Base-by-base conservation (phyloP, 2,888 invertebrate species). In the Helleia helle region DNA sequence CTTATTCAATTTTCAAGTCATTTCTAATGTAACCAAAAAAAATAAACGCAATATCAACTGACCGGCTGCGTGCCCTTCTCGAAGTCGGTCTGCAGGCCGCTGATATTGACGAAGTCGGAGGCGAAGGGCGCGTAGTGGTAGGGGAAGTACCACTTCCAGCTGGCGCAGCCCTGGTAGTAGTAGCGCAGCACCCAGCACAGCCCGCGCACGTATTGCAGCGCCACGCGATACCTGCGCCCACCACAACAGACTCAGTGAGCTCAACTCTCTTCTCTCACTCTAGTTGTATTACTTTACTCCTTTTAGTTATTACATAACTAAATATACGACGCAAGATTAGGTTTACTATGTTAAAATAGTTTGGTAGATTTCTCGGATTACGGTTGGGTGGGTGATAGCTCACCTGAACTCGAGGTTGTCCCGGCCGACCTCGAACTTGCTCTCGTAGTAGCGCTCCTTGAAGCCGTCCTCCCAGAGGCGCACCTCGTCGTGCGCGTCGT, bases 111-210 rank as follows among this genome's bases (percentile, higher is more conserved):
- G 81, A 99, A 99, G 86, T 99, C 99, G 0, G 98, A 98, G 2
- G 99, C 99, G 83, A 99, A 99, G 4, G 99, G 99, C 11, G 99
- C 99, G 86, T 99, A 99, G 83, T 99, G 99, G 75, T 97, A 99
- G 0, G 99, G 99, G 79, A 96, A 99, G 85, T 97, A 99, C 99
- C 99, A 99, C 80, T 98, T 95, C 99, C 99, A 99, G 11, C 96
- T 96, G 24, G 97, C 95, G 83, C 99, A 99, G 39, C 99, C 99
- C 88, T 99, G 99, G 83, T 99, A 99, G 81, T 99, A 99, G 83
- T 99, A 99, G 54, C 94, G 91, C 17, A 99, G 85, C 41, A 99
- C 99, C 99, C 99, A 99, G 79, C 97, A 97, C 37, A 99, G 87
- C 0, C 99, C 99, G 38, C 93, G 89, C 2, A 97, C 96, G 83